Percentiles rank a stretch among this genome's conserved stretches.
These are phyloP conservation scores for Ellobium chinense DNA, from an alignment of 2,888 invertebrate genomes.

Conservation along the genomic window DNA sequence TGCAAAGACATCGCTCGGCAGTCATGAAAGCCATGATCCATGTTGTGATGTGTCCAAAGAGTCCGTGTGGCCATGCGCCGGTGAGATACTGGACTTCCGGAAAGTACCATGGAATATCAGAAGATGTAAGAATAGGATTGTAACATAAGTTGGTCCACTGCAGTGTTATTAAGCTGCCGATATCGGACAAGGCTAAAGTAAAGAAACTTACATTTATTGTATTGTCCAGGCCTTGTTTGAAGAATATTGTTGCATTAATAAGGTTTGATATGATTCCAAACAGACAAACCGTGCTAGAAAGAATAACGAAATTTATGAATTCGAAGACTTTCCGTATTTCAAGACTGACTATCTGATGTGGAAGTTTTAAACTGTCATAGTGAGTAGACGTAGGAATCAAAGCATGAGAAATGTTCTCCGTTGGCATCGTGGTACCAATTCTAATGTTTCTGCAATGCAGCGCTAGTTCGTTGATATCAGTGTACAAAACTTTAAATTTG, in stretches of 20 bases:
- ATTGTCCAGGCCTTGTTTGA: background rate
- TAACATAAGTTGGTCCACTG: background rate
- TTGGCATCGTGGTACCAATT: too few relatives aligned
- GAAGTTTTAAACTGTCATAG: too few relatives aligned
- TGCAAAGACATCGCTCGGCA: slow-evolving; percentile 6
- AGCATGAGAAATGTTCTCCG: too few relatives aligned
- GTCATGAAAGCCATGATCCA: background rate
- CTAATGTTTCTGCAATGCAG: too few relatives aligned
- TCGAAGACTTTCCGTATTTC: too few relatives aligned
- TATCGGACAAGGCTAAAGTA: background rate
- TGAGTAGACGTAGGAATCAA: too few relatives aligned
- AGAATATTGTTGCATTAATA: background rate
- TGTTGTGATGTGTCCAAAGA: background rate
- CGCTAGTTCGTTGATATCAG: too few relatives aligned
- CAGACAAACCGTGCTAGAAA: too few relatives aligned
- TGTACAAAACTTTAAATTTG: too few relatives aligned
- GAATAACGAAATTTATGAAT: too few relatives aligned
- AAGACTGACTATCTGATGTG: too few relatives aligned
- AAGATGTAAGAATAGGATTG: background rate
- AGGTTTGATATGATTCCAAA: slow-evolving; percentile 8
- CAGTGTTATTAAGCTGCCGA: background rate
- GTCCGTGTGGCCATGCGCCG: background rate
- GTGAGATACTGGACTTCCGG: background rate
- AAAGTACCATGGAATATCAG: background rate
- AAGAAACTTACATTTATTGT: background rate